Conservation (phyloP, 2,113 vertebrate genomes). For the Cottus gobio region DNA sequence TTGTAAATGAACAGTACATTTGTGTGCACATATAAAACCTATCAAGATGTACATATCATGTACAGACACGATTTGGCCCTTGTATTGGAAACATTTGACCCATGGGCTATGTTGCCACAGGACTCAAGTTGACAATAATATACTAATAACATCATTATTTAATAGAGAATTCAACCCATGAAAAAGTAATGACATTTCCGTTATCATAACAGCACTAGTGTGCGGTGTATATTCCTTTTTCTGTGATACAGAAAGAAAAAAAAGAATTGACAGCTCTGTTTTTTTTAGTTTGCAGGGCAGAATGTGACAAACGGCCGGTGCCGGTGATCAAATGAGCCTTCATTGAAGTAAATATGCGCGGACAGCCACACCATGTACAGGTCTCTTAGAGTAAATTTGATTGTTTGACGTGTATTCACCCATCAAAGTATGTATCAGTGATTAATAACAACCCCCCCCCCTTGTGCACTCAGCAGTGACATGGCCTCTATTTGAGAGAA, state of each 20-base stretch:
- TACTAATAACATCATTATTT: not conserved
- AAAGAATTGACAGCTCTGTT: slow-evolving; percentile 30
- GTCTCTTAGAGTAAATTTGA: slow-evolving; percentile 70
- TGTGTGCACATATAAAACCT: not conserved
- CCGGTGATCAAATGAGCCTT: slow-evolving; percentile 68
- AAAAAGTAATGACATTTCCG: not conserved
- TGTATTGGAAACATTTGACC: not conserved
- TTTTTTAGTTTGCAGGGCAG: slow-evolving; percentile 24
- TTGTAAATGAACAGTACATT: not conserved
- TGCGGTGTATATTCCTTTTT: slow-evolving; percentile 12
- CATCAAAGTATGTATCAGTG: slow-evolving; percentile 74
- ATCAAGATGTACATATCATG: not conserved
- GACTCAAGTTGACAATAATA: not conserved
- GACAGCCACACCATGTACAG: slow-evolving; percentile 49
- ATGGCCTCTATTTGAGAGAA: slow-evolving; percentile 83
- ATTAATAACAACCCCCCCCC: slow-evolving; percentile 77
- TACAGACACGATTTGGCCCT: not conserved
- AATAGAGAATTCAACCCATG: not conserved
- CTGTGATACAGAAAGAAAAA: slow-evolving; percentile 6
- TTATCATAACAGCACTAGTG: not conserved
- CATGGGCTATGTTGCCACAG: too few relatives aligned
- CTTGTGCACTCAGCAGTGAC: slow-evolving; percentile 63
- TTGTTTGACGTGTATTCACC: slow-evolving; percentile 75
- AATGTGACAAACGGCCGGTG: slow-evolving; percentile 56
- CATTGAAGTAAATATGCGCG: slow-evolving; percentile 67